phyloP scores from a whole-genome alignment of 2,113 vertebrate genomes.

The Saguinus midas region DNA sequence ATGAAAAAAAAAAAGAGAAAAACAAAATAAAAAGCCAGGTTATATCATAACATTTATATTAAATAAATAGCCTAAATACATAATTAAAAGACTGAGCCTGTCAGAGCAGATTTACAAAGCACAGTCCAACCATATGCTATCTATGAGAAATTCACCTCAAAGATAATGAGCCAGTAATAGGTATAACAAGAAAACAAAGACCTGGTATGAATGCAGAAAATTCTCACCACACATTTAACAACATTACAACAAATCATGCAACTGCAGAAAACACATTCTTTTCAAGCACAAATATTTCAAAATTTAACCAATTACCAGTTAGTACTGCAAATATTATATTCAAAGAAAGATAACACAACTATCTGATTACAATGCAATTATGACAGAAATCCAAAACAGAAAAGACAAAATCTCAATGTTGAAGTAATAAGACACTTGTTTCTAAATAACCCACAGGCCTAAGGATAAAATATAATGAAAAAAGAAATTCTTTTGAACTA shows the following conservation, averaged over 20 bases:
- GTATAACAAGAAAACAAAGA: not conserved
- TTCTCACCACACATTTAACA: not conserved
- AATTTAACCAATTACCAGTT: not conserved
- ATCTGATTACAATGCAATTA: not conserved
- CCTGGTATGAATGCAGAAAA: not conserved
- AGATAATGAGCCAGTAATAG: not conserved
- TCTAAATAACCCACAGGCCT: not conserved
- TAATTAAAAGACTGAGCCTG: not conserved
- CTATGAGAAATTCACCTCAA: slow-evolving; percentile 28
- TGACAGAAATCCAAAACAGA: not conserved
- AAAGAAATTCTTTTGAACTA: slow-evolving; percentile 34
- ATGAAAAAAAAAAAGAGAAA: not conserved
- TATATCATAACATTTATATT: not conserved
- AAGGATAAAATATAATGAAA: slow-evolving; percentile 14
- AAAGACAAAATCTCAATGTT: not conserved
- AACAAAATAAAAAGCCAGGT: not conserved
- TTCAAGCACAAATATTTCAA: not conserved
- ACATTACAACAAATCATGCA: not conserved
- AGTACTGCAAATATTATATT: not conserved
- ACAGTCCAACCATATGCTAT: not conserved
- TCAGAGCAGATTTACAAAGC: not conserved
- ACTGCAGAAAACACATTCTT: not conserved
- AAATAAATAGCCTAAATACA: not conserved
- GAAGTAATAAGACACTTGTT: not conserved
- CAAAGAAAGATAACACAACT: slow-evolving; percentile 4